A percentile compares a stretch with the other conserved stretches of the same genome.
phyloP scores from a whole-genome alignment of 1,140 invertebrate species.

The Pseudoatta argentina region DNA sequence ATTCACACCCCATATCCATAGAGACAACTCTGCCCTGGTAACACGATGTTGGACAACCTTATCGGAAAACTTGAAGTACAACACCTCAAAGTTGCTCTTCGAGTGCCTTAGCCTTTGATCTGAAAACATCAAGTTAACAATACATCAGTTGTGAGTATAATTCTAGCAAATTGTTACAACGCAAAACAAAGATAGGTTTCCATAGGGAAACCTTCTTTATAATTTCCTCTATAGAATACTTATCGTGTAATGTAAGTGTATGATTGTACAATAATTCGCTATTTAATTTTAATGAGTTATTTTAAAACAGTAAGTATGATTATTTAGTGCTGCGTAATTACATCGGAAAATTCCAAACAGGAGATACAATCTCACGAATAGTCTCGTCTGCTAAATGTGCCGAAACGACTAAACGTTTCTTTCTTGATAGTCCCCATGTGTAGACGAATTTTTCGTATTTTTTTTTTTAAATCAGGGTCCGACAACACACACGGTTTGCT shows the following conservation, averaged over 20 bases:
- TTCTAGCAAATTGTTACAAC: background rate
- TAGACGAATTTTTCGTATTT: background rate
- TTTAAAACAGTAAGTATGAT: background rate
- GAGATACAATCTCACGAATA: conserved; percentile 9
- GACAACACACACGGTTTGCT: background rate
- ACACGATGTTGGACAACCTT: conserved; percentile 87
- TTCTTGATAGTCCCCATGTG: background rate
- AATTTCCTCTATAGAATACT: no score
- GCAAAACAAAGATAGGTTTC: background rate
- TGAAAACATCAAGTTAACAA: conserved; percentile 72
- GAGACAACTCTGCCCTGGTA: conserved; percentile 86
- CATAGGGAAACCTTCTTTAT: background rate
- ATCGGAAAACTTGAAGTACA: conserved; percentile 88
- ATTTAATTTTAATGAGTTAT: background rate
- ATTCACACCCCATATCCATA: conserved; percentile 85
- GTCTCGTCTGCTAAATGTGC: background rate
- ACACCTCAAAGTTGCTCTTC: conserved; percentile 83
- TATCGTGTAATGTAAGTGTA: background rate
- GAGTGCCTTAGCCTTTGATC: conserved; percentile 86
- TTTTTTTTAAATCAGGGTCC: background rate
- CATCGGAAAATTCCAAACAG: conserved; percentile 54
- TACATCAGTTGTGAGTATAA: background rate
- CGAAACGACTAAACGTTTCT: background rate
- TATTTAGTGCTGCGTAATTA: conserved; percentile 40
- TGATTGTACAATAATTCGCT: background rate